Base-by-base conservation (phyloP, 2,888 invertebrate genomes). In the Drosophila heteroneura region DNA sequence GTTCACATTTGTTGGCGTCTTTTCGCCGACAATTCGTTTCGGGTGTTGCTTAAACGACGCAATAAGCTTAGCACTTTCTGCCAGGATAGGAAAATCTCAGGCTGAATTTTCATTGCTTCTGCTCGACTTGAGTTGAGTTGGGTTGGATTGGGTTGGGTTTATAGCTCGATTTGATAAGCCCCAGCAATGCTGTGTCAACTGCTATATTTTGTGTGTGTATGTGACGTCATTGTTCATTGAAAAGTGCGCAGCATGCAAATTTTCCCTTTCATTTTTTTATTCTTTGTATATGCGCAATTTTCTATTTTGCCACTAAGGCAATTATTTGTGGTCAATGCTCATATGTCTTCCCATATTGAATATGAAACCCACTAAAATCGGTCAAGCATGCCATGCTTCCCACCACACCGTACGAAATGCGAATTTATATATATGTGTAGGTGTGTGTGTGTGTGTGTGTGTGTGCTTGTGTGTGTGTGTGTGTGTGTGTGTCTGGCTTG, bases 21-120 rank as follows among this genome's bases (percentile, higher is more conserved):
- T 74, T 74, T 85, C 65, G 76, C 74, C 62, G 70, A 64, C 84
- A 84, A 89, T 89, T 89, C 84, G 82, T 83, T 85, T 74, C 65
- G 85, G 89, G 78, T 88, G 86, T 82, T 86, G 89, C 68, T 81
- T 82, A 87, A 87, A 89, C 81, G 90, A 89, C 87, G 90, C 87
- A 89, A 83, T 87, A 87, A 87, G 87, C 89, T 87, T 89, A 87
- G 79, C 87, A 87, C 85, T 87, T 85, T 69, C 77, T 57, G 44
- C 33, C 60, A 53, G 59, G 28, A 61, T 39, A 39, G 14, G 54
- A 33, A 68, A 68, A 65, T 70, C 78, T 61, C 68, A 60, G 72
- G 37, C 65, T 57, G 68, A 88, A 69, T 85, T 89, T 82, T 86
- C 89, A 89, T 87, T 87, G 87, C 89, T 83, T 87, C 80, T 73